A percentile compares a stretch with the other conserved stretches of the same genome.
Evolutionary conservation across 2,113 vertebrate species (phyloP).

Genomic region (Epinephelus moara): DNA sequence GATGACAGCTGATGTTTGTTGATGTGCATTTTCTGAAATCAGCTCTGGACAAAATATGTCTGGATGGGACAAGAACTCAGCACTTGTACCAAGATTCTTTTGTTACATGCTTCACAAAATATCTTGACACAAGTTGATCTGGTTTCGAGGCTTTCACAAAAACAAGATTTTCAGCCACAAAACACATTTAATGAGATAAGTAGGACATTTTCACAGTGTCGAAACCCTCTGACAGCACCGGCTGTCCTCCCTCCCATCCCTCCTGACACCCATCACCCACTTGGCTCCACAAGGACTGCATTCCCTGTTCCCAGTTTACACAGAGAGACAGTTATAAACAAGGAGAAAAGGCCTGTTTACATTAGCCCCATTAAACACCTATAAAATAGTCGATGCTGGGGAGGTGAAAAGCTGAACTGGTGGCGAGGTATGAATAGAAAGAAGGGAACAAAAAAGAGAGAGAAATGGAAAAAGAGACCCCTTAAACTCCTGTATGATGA

Average conservation of each 20-base stretch:
- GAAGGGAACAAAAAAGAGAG: not conserved
- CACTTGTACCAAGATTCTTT: not conserved
- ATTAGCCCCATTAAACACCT: conserved; percentile 65
- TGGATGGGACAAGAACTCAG: not conserved
- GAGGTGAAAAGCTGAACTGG: not conserved
- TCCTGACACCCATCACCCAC: conserved; percentile 26
- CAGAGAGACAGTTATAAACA: conserved; percentile 68
- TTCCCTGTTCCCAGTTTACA: conserved; percentile 45
- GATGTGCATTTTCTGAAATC: not conserved
- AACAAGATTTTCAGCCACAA: not conserved
- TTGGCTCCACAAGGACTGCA: conserved; percentile 45
- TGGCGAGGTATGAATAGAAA: not conserved
- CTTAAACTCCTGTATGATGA: conserved; percentile 30
- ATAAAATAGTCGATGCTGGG: not conserved
- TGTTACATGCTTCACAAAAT: not conserved
- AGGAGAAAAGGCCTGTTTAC: conserved; percentile 66
- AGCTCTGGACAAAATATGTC: not conserved
- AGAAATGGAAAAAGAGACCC: conserved; percentile 25
- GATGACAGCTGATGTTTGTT: not conserved
- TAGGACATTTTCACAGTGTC: conserved; percentile 8
- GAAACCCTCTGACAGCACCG: conserved; percentile 13
- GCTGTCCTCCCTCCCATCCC: not conserved
- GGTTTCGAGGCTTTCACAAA: not conserved
- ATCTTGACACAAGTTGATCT: not conserved
- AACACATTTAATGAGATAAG: not conserved